Evolutionary conservation across 1,140 invertebrate genomes (phyloP), one percentile per base, ranked within the genome.

Genomic region (Ridgeia piscesae): DNA sequence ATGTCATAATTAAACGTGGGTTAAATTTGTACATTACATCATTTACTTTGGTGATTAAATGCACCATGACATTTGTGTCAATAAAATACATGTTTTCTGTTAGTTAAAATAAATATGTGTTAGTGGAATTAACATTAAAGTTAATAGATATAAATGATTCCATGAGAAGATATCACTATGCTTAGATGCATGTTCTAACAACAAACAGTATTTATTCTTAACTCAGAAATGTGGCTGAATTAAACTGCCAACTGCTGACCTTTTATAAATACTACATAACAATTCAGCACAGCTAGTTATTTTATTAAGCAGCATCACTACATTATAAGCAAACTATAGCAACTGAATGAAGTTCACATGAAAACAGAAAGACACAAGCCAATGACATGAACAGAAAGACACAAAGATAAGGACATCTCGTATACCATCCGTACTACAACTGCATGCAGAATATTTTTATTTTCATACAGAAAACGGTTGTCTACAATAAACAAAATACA

Each of bases 291-390:
- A 42, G 4, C 27, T 27, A 90, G 17, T 90, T 34, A 6, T 6
- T 33, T 89, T 89, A 90, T 2, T 27, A 35, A 90, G n/a, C 34
- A 90, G 89, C 34, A 90, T 90, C 89, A 90, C 17, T 90, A 35
- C 35, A 90, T 17, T 4, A 33, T 35, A 90, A n/a, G 33, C 34
- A 34, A 21, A 42, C 89, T 27, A n/a, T 2, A 35, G 89, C 34
- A 90, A 90, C 34, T 31, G 34, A 90, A 34, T 31, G 34, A 90
- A 34, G 89, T 14, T 17, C 34, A 90, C 4, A 35, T 27, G 33
- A 90, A 90, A 14, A 33, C 4, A 90, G 4, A 35, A 89, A 89
- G 89, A 90, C 89, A 34, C 34, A 35, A 42, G 34, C 89, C 89
- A 42, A 90, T 42, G 17, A 35, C 4, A n/a, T n/a, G 35, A 90